A percentile compares a stretch with the other conserved stretches of the same genome.
Evolutionary conservation across 2,797 vertebrate species (phyloP).

Genomic region (Lerista edwardsae): DNA sequence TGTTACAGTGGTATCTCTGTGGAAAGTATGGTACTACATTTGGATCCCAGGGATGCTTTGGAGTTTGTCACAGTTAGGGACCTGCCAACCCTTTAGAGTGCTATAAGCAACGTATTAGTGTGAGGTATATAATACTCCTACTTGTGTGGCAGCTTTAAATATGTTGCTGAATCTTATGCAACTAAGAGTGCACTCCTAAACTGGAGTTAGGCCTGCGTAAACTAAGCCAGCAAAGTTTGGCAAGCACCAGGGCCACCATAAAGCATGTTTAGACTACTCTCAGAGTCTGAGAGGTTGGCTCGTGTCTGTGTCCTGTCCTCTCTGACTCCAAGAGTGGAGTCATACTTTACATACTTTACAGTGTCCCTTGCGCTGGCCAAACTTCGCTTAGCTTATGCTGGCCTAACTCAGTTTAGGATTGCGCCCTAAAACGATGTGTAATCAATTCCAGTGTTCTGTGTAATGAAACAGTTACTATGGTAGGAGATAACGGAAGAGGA

Average conservation of each 20-base stretch:
- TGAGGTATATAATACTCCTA: neutral
- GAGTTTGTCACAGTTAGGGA: neutral
- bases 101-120: neutral
- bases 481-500: slow-evolving; percentile 6
- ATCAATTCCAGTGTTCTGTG: neutral
- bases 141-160: neutral
- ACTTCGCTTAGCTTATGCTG: too few species aligned
- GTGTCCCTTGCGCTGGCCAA: too few species aligned
- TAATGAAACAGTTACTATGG: slow-evolving; percentile 10
- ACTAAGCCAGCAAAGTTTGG: too few species aligned
- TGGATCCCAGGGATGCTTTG: neutral
- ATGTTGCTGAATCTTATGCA: neutral
- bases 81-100: neutral
- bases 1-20: neutral
- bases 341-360: too few species aligned
- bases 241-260: too few species aligned
- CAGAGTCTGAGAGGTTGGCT: too few species aligned
- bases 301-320: too few species aligned
- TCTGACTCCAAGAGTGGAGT: too few species aligned
- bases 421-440: neutral
- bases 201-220: too few species aligned
- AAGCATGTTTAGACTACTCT: too few species aligned
- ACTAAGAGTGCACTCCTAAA: slow-evolving; percentile 4
- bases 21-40: neutral
- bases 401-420: too few species aligned